phyloP scores from a whole-genome alignment of 2,113 vertebrate genomes.

The Phodopus roborovskii region DNA sequence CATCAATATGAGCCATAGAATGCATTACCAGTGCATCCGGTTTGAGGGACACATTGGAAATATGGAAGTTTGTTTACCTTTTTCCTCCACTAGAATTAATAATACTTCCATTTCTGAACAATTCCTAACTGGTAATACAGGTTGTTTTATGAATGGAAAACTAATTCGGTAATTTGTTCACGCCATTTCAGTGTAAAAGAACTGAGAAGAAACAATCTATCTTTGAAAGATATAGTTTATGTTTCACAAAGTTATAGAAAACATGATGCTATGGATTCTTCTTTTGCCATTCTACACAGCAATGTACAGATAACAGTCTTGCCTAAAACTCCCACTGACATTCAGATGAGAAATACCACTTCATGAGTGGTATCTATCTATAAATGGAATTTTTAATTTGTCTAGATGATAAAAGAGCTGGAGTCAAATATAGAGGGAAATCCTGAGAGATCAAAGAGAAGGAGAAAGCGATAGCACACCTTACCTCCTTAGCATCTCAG shows the following conservation, averaged over 20 bases:
- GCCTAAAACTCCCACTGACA: background rate
- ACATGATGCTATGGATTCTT: background rate
- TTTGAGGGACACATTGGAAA: background rate
- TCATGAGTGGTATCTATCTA: background rate
- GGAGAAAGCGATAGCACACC: no score
- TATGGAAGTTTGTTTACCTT: background rate
- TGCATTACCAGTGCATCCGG: background rate
- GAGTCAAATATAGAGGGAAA: no score
- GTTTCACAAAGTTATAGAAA: background rate
- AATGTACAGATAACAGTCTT: background rate
- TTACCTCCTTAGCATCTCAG: no score
- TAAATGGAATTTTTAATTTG: no score
- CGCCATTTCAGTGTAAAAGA: background rate
- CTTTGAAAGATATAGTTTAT: background rate
- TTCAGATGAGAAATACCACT: background rate
- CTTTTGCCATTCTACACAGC: background rate
- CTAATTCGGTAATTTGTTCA: background rate
- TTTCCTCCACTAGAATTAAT: background rate
- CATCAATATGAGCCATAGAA: background rate
- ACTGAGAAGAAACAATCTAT: background rate
- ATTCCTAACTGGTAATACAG: background rate
- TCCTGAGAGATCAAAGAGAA: no score
- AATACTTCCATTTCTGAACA: background rate
- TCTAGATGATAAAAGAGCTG: no score
- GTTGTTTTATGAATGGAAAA: background rate